phyloP scores from a whole-genome alignment of 2,888 invertebrate species.

The Bhutanitis thaidina region DNA sequence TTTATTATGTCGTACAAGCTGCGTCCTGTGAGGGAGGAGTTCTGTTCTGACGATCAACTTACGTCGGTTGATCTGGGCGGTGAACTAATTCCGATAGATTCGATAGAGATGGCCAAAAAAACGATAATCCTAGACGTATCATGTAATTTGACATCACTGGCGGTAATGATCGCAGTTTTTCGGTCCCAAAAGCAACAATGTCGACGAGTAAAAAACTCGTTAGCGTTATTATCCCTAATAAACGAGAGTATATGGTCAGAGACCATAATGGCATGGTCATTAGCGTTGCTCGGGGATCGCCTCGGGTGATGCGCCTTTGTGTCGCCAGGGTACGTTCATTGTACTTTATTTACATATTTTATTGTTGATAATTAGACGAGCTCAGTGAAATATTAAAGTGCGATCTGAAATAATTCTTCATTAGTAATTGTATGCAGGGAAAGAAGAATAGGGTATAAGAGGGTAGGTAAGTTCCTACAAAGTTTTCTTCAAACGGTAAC shows the following conservation, averaged over 20 bases:
- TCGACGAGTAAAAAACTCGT: conserved; percentile 63
- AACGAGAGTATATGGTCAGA: conserved; percentile 56
- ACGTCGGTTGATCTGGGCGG: too few species aligned
- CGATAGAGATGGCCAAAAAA: conserved; percentile 20
- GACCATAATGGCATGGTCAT: conserved; percentile 58
- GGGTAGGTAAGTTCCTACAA: too few species aligned
- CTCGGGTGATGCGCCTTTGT: conserved; percentile 41
- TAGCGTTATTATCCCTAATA: conserved; percentile 67
- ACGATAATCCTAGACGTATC: conserved; percentile 38
- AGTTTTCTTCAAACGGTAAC: too few species aligned
- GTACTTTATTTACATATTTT: conserved; percentile 26
- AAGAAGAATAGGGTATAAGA: too few species aligned
- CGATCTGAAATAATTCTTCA: too few species aligned
- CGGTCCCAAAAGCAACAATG: conserved; percentile 37
- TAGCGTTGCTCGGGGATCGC: conserved; percentile 46
- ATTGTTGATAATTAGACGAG: conserved; percentile 16
- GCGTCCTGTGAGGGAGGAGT: too few species aligned
- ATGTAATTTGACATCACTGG: conserved; percentile 51
- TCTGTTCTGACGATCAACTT: too few species aligned
- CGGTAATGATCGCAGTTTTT: conserved; percentile 42
- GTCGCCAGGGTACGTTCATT: conserved; percentile 40
- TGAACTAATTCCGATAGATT: conserved; percentile 9
- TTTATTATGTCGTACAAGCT: too few species aligned
- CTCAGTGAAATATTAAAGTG: not conserved
- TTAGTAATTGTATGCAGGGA: too few species aligned